These are phyloP conservation scores for Pomacea canaliculata DNA, from an alignment of 2,888 invertebrate species.

Conservation along the genomic window DNA sequence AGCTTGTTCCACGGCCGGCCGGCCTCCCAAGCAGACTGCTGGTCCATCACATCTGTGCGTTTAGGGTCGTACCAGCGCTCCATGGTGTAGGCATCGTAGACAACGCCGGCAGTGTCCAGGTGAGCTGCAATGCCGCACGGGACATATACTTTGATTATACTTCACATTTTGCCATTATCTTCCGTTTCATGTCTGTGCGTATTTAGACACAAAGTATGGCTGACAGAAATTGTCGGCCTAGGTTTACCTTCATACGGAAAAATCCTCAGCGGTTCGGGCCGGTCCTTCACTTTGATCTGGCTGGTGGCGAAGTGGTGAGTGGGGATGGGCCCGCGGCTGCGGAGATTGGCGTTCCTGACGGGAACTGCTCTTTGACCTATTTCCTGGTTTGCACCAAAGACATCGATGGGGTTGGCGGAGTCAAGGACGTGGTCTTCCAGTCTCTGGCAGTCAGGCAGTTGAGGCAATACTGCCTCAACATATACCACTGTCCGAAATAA, in stretches of 20 bases:
- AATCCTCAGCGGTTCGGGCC: conserved; percentile 40
- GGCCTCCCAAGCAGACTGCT: conserved; percentile 49
- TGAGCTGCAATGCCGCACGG: conserved; percentile 32
- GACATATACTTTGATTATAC: background rate
- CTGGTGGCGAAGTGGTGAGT: conserved; percentile 53
- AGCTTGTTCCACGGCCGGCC: conserved; percentile 53
- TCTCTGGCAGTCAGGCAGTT: conserved; percentile 36
- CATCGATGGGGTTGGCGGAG: conserved; percentile 34
- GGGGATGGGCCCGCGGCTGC: conserved; percentile 42
- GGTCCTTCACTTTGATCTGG: conserved; percentile 39
- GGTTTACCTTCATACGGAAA: conserved; percentile 48
- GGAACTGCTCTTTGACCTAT: conserved; percentile 39
- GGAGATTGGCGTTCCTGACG: conserved; percentile 37
- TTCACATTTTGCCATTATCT: background rate
- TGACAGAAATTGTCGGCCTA: too few species aligned
- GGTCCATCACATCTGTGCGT: conserved; percentile 49
- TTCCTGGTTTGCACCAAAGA: conserved; percentile 42
- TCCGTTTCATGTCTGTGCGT: background rate
- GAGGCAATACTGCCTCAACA: conserved; percentile 33
- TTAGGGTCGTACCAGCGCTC: conserved; percentile 49
- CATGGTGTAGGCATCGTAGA: conserved; percentile 53
- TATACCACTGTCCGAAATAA: conserved; percentile 2
- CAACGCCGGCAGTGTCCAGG: conserved; percentile 41
- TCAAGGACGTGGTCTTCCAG: conserved; percentile 43
- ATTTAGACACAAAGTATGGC: background rate